Conservation (phyloP, 2,888 invertebrate species). For the Mimas tiliae region DNA sequence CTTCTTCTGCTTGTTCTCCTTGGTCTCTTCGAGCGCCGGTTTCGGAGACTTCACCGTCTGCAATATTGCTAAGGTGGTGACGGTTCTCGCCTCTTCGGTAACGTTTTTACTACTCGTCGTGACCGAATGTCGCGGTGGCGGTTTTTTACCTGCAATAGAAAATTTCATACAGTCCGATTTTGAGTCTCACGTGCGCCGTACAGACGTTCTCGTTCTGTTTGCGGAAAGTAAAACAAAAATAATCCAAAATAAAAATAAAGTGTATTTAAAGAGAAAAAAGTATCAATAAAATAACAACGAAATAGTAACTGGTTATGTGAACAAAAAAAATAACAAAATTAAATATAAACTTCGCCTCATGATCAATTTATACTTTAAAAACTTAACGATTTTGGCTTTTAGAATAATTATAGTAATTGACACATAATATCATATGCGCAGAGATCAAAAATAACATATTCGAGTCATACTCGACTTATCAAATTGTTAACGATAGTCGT, state of each 20-base stretch:
- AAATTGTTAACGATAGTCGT: slow-evolving; percentile 28
- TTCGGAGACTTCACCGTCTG: slow-evolving; percentile 64
- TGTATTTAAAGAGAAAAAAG: slow-evolving; percentile 50
- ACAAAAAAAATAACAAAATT: slow-evolving; percentile 3
- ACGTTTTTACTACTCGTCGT: slow-evolving; percentile 74
- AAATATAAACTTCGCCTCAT: slow-evolving; percentile 23
- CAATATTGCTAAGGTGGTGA: slow-evolving; percentile 70
- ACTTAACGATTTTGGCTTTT: slow-evolving; percentile 28
- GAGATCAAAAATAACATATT: slow-evolving; percentile 32
- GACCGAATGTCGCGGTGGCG: slow-evolving; percentile 62
- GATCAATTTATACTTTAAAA: slow-evolving; percentile 28
- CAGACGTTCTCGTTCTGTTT: slow-evolving; percentile 9
- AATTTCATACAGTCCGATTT: slow-evolving; percentile 63
- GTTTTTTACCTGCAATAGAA: slow-evolving; percentile 72
- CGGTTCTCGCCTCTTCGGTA: slow-evolving; percentile 54
- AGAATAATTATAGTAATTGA: slow-evolving; percentile 20
- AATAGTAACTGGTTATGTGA: slow-evolving; percentile 37
- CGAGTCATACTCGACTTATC: slow-evolving; percentile 24
- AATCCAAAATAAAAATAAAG: slow-evolving; percentile 41
- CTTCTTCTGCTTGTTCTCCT: slow-evolving; percentile 52
- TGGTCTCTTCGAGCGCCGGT: slow-evolving; percentile 47
- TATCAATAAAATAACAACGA: slow-evolving; percentile 32
- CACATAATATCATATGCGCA: background rate
- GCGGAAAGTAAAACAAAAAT: slow-evolving; percentile 42
- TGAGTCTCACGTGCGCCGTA: slow-evolving; percentile 32